phyloP scores from a whole-genome alignment of 2,888 invertebrate genomes.

The Deilephila porcellus region DNA sequence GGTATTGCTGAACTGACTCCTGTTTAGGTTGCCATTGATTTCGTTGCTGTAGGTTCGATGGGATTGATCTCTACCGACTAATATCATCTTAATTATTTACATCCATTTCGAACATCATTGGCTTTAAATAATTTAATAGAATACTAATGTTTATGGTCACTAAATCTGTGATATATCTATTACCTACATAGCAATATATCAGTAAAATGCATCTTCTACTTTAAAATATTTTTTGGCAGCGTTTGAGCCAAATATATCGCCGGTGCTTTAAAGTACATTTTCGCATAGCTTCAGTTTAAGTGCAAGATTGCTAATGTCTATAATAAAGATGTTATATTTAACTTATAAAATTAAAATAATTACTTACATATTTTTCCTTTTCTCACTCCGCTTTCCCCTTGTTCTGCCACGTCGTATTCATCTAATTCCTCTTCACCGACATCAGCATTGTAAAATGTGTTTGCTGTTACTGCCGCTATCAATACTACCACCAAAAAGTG shows the following conservation, averaged over 20 bases:
- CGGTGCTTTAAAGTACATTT: neutral
- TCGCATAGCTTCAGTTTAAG: neutral
- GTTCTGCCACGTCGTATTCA: constrained; percentile 39
- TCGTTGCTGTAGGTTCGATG: no score
- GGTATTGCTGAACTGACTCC: no score
- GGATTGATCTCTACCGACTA: no score
- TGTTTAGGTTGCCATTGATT: no score
- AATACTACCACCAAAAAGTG: constrained; percentile 54
- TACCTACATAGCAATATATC: no score
- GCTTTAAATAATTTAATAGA: no score
- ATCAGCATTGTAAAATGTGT: constrained; percentile 52
- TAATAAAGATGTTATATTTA: neutral
- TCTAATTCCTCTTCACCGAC: constrained; percentile 49
- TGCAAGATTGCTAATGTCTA: neutral
- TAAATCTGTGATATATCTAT: no score
- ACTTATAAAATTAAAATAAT: neutral
- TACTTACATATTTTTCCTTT: constrained; percentile 73
- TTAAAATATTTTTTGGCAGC: neutral
- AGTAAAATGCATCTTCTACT: no score
- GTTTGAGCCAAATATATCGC: neutral
- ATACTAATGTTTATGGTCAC: no score
- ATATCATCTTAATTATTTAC: no score
- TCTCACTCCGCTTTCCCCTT: constrained; percentile 46
- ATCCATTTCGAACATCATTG: no score
- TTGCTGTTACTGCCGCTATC: constrained; percentile 56